Base-by-base conservation (phyloP, 1,140 invertebrate genomes). In the Parapsyche elsis region DNA sequence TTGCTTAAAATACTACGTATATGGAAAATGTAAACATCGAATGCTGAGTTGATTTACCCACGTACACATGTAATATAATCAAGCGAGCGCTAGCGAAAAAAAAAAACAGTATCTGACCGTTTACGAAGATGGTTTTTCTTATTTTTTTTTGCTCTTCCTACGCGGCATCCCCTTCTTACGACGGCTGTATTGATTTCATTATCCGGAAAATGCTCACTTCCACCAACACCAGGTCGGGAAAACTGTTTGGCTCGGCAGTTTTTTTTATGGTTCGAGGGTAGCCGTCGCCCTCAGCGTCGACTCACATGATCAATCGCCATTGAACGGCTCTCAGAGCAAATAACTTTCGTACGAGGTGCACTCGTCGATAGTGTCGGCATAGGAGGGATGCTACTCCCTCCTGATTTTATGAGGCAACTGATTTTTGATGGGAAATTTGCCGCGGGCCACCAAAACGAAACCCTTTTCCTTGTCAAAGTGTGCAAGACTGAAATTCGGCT, bases 241-340 rank as follows among this genome's bases (percentile, higher is more conserved):
- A 67, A 67, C 21, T 67, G 23, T 67, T 67, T 30, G 64, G 16
- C 64, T 67, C 64, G 64, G 24, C 64, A 67, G 5, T 67, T 53
- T 53, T 57, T 30, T 76, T 57, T 53, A 53, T 21, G 14, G 24
- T 49, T n/a, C 53, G 38, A 57, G 57, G 73, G 73, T 23, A 21
- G 45, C 49, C 71, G 44, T 44, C 26, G 70, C 26, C 26, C 16
- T 38, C 30, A 38, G 30, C 30, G 30, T 38, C 30, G 30, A 38
- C 30, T 76, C 46, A 46, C 30, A 76, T 76, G 73, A 76, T 76
- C 73, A 76, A 76, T 76, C 73, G 73, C 57, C 46, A 23, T 57
- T 16, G 73, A 76, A 76, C 57, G 73, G 26, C 21, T 38, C 57
- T 76, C 24, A 21, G 24, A 53, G 73, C 73, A 76, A 57, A 76